Percentiles rank a stretch among this genome's conserved stretches.
Evolutionary conservation across 2,113 vertebrate species (phyloP).

Genomic region (Picathartes gymnocephalus): DNA sequence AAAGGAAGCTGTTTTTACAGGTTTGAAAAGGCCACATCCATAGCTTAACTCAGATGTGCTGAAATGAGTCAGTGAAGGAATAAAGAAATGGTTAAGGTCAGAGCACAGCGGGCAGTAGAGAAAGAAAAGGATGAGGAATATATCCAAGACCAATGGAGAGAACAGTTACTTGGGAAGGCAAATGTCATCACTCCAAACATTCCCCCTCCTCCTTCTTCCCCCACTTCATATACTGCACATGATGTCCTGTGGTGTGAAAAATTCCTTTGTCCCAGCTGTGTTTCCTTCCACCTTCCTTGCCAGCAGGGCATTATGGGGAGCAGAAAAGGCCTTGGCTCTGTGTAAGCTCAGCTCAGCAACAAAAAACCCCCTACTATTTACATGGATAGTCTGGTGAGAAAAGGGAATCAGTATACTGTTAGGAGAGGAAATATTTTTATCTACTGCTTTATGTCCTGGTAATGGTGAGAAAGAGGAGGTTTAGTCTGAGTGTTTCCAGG

Average conservation of each 20-base stretch:
- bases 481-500: background rate
- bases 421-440: background rate
- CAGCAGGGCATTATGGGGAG: too few relatives aligned
- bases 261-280: too few relatives aligned
- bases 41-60: background rate
- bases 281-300: too few relatives aligned
- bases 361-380: background rate
- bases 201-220: too few relatives aligned
- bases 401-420: background rate
- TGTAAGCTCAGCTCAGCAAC: background rate
- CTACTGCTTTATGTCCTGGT: too few relatives aligned
- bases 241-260: too few relatives aligned
- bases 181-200: too few relatives aligned
- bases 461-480: background rate
- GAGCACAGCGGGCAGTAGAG: background rate
- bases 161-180: background rate
- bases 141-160: background rate
- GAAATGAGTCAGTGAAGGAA: background rate
- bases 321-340: too few relatives aligned
- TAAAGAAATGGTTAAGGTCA: background rate
- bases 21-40: background rate
- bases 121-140: background rate
- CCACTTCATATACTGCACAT: too few relatives aligned
- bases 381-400: background rate
- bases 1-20: background rate